Conservation (phyloP, 2,797 vertebrate genomes). For the Acridotheres tristis region DNA sequence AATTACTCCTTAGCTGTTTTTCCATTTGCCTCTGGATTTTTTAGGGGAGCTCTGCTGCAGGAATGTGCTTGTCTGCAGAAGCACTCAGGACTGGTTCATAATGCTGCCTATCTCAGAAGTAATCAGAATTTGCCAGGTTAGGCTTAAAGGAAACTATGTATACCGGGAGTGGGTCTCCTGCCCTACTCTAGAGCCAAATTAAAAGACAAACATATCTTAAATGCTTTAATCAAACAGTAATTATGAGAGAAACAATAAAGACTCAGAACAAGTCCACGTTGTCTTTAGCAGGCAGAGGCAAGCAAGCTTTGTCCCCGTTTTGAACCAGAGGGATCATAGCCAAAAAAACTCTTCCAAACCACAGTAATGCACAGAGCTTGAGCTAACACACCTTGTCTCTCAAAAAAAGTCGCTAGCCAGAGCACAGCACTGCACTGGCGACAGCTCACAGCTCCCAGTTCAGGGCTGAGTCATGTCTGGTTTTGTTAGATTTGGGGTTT, state of each 20-base stretch:
- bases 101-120: neutral
- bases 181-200: constrained; percentile 19
- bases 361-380: neutral
- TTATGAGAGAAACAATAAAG: constrained; percentile 29
- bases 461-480: constrained; percentile 56
- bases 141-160: neutral
- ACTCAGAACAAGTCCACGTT: neutral
- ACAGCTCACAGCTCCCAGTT: constrained; percentile 32
- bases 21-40: constrained; percentile 46
- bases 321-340: neutral
- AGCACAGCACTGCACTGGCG: neutral
- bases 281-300: constrained; percentile 53
- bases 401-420: neutral
- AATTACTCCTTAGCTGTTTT: constrained; percentile 12
- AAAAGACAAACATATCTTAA: constrained; percentile 33
- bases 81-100: constrained; percentile 3
- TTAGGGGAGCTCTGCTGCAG: constrained; percentile 25
- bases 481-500: neutral
- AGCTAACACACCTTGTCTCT: constrained; percentile 1
- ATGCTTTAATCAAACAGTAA: constrained; percentile 18
- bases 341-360: constrained; percentile 28
- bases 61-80: constrained; percentile 42
- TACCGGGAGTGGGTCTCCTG: neutral
- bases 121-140: constrained; percentile 17
- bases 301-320: neutral